These are phyloP conservation scores for Odontamblyopus lacepedii DNA, from an alignment of 2,797 vertebrate genomes.

Conservation along the genomic window DNA sequence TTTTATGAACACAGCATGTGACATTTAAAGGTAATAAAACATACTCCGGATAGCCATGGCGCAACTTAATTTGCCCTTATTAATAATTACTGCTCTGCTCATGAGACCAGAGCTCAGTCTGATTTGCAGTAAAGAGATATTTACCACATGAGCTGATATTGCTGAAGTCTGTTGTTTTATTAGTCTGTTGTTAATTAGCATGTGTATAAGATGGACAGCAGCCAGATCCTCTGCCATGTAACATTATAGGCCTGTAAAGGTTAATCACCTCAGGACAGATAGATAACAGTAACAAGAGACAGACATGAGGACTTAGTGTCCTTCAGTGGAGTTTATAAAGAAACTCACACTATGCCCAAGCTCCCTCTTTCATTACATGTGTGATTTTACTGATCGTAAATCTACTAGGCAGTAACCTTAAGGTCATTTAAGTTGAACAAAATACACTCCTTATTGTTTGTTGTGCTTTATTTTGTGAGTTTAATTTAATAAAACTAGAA, in stretches of 20 bases:
- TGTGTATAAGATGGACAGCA: conserved; percentile 48
- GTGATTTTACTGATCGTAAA: not conserved
- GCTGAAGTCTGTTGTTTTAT: conserved; percentile 19
- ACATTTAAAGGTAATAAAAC: conserved; percentile 38
- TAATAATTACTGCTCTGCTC: conserved; percentile 34
- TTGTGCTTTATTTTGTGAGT: not conserved
- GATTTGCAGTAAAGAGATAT: conserved; percentile 34
- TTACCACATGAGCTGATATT: conserved; percentile 9
- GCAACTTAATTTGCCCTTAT: conserved; percentile 24
- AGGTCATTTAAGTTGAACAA: not conserved
- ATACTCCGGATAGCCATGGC: conserved; percentile 6
- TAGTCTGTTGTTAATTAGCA: conserved; percentile 28
- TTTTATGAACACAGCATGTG: conserved; percentile 25
- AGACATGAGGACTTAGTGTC: conserved; percentile 45
- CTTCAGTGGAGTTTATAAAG: conserved; percentile 44
- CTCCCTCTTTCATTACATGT: conserved; percentile 10
- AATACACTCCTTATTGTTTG: not conserved
- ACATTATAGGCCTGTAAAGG: conserved; percentile 72
- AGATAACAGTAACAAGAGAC: conserved; percentile 75
- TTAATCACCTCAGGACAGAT: conserved; percentile 58
- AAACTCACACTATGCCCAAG: conserved; percentile 37
- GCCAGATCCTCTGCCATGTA: conserved; percentile 56
- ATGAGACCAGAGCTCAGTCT: conserved; percentile 30
- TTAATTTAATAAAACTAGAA: not conserved
- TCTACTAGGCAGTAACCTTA: not conserved